These are phyloP conservation scores for Hiodon alosoides DNA, from an alignment of 2,113 vertebrate genomes.

Conservation along the genomic window DNA sequence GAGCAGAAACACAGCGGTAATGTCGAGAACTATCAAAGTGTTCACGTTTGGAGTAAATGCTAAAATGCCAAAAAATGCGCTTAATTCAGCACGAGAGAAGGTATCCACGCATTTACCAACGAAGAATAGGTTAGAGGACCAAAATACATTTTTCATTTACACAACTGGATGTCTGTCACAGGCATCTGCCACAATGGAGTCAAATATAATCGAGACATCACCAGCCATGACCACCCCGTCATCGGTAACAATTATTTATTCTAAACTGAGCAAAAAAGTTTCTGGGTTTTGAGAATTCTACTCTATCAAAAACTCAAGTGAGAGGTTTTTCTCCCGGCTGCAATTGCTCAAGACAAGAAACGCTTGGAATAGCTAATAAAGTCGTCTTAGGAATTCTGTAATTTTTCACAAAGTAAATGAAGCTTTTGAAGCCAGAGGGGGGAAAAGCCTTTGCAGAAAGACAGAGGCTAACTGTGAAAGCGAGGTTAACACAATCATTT, in stretches of 20 bases:
- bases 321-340: neutral
- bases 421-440: no score
- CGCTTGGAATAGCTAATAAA: no score
- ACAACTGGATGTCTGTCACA: neutral
- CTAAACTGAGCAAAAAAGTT: neutral
- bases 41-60: neutral
- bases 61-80: neutral
- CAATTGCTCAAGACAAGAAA: neutral
- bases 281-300: neutral
- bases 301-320: neutral
- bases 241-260: slow-evolving; percentile 1
- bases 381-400: no score
- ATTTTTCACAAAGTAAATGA: no score
- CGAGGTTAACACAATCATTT: no score
- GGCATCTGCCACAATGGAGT: neutral
- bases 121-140: neutral
- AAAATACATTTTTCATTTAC: slow-evolving; percentile 5
- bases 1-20: slow-evolving; percentile 10
- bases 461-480: no score
- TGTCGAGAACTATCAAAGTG: neutral
- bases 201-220: neutral
- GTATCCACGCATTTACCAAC: neutral
- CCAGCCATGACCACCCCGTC: neutral
- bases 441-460: no score
- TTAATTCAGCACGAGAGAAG: neutral